A percentile compares a stretch with the other conserved stretches of the same genome.
phyloP scores from a whole-genome alignment of 2,888 invertebrate species.

The Arge pagana region DNA sequence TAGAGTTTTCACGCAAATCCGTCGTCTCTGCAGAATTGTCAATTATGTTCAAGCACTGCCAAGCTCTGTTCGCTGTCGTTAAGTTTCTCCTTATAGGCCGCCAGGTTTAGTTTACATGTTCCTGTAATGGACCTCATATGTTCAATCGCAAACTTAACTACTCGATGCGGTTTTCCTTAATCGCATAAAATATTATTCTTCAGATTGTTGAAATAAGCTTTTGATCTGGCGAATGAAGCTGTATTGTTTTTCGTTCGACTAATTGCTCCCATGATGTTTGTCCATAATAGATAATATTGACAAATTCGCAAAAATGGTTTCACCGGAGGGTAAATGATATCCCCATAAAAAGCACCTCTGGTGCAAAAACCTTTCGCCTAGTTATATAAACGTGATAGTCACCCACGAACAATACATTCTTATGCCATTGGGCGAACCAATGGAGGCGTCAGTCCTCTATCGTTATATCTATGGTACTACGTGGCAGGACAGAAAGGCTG shows the following conservation, averaged over 20 bases:
- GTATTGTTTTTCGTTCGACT: not conserved
- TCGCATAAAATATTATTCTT: constrained; percentile 1
- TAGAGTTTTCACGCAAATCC: not conserved
- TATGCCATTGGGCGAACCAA: too few species aligned
- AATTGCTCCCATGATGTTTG: not conserved
- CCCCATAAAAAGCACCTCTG: too few species aligned
- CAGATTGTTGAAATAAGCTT: constrained; percentile 2
- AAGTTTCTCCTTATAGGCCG: not conserved
- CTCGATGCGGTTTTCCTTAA: not conserved
- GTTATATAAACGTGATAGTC: too few species aligned
- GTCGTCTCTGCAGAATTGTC: not conserved
- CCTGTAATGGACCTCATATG: constrained; percentile 4
- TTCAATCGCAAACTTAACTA: constrained; percentile 2
- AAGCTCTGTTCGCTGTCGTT: not conserved
- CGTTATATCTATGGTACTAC: too few species aligned
- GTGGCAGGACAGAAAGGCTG: too few species aligned
- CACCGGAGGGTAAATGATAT: constrained; percentile 1
- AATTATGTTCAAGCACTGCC: not conserved
- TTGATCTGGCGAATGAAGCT: constrained; percentile 1
- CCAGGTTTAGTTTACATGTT: constrained; percentile 1
- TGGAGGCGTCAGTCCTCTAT: too few species aligned
- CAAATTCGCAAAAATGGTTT: constrained; percentile 9
- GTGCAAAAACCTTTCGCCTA: too few species aligned
- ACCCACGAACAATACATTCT: too few species aligned
- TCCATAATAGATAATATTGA: constrained; percentile 3